Base-by-base conservation (phyloP, 2,113 vertebrate species). In the Candoia aspera region DNA sequence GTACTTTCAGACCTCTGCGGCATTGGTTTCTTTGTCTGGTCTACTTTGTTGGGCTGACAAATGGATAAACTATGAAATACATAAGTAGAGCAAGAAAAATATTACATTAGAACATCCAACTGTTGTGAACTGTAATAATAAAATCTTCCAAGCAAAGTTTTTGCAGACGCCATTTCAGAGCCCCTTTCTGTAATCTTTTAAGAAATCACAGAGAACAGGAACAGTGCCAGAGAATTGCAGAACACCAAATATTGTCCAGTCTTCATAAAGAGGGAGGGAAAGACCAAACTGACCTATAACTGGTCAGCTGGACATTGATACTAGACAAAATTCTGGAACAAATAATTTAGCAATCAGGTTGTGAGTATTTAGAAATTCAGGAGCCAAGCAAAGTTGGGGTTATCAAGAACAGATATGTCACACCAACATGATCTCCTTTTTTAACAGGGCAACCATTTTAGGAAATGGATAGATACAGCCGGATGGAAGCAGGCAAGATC, bases 401-500 rank as follows among this genome's bases (percentile, higher is more conserved):
- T 79, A 79, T 79, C 68, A 21, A 37, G 68, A 79, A 79, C 68
- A 79, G 37, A 37, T 79, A 2, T 21, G 2, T 79, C 68, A 79
- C 6, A 1, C 33, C 33, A 21, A 21, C 17, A n/a, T 79, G 68
- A 21, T 37, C n/a, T 37, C 68, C 68, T 79, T 79, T 37, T 79
- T 79, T 1, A 73, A 37, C n/a, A 79, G 68, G 33, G 19, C n/a
- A 79, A 79, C 17, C 33, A 19, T 33, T 37, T 37, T 79, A 37
- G 68, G 19, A 33, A 37, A 79, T 37, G 68, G 68, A 8, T 37
- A 19, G n/a, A 37, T 19, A 79, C 37, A 85, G 85, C 12, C 73
- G 62, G 87, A 86, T 88, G 90, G 37, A 49, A 91, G 1, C 93
- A 90, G 83, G 93, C 90, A 91, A 87, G 53, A 13, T 94, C 92